phyloP scores from a whole-genome alignment of 2,113 vertebrate species.

The Anas platyrhynchos region DNA sequence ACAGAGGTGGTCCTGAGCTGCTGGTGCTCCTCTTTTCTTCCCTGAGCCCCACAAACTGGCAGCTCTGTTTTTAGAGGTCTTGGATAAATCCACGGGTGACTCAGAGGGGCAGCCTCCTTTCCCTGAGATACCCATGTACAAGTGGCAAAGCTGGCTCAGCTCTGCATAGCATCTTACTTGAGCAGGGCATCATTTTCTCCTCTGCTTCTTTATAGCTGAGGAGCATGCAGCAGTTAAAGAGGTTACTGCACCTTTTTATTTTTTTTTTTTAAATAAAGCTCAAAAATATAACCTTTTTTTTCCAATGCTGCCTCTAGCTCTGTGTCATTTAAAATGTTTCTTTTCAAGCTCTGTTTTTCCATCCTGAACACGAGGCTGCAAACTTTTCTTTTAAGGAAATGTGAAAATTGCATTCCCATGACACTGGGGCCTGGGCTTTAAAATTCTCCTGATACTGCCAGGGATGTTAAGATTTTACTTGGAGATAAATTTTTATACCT shows the following conservation, averaged over 20 bases:
- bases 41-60: neutral
- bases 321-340: neutral
- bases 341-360: neutral
- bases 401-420: neutral
- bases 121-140: neutral
- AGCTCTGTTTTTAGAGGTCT: neutral
- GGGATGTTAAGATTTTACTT: conserved; percentile 11
- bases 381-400: conserved; percentile 10
- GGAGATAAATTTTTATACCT: neutral
- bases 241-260: neutral
- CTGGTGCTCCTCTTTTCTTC: neutral
- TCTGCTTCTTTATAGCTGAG: neutral
- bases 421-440: neutral
- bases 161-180: neutral
- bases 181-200: neutral
- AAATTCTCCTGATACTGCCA: neutral
- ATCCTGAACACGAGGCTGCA: neutral
- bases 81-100: neutral
- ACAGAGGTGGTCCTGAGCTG: neutral
- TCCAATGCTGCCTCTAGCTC: neutral
- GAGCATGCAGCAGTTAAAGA: neutral
- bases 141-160: neutral
- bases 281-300: neutral
- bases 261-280: neutral
- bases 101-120: neutral